A percentile compares a stretch with the other conserved stretches of the same genome.
These are phyloP conservation scores for Celastrina argiolus DNA, from an alignment of 2,888 invertebrate genomes.

Conservation along the genomic window DNA sequence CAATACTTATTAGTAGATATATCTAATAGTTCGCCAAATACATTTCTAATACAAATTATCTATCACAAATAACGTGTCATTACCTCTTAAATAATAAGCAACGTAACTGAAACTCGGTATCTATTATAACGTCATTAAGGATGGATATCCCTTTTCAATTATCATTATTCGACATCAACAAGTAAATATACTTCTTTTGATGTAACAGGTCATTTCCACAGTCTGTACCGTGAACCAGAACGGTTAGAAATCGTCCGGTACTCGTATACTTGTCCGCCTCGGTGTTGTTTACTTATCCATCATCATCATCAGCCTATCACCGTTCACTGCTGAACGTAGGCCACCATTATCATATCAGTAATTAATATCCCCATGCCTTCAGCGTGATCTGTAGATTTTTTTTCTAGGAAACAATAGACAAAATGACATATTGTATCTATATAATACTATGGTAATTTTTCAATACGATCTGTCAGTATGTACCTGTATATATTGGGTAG, in stretches of 20 bases:
- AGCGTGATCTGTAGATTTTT: too few species aligned
- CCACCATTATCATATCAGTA: neutral
- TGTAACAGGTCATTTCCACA: slow-evolving; percentile 8
- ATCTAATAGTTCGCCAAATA: too few species aligned
- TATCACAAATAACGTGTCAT: neutral
- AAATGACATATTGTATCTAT: too few species aligned
- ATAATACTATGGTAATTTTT: too few species aligned
- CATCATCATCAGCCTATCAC: neutral
- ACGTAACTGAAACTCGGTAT: neutral
- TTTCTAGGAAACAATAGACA: too few species aligned
- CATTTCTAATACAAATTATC: neutral
- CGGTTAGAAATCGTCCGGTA: neutral
- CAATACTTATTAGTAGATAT: too few species aligned
- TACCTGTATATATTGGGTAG: too few species aligned
- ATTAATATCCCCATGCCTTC: too few species aligned
- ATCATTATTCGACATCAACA: neutral
- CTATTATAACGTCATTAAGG: neutral
- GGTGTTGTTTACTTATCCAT: neutral
- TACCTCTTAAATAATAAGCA: neutral
- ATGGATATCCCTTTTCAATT: neutral
- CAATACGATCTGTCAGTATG: too few species aligned
- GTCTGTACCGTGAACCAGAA: slow-evolving; percentile 5
- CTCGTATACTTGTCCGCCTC: neutral
- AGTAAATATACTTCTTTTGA: neutral
- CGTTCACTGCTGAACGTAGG: too few species aligned